phyloP scores from a whole-genome alignment of 1,140 invertebrate genomes.

The Linepithema humile region DNA sequence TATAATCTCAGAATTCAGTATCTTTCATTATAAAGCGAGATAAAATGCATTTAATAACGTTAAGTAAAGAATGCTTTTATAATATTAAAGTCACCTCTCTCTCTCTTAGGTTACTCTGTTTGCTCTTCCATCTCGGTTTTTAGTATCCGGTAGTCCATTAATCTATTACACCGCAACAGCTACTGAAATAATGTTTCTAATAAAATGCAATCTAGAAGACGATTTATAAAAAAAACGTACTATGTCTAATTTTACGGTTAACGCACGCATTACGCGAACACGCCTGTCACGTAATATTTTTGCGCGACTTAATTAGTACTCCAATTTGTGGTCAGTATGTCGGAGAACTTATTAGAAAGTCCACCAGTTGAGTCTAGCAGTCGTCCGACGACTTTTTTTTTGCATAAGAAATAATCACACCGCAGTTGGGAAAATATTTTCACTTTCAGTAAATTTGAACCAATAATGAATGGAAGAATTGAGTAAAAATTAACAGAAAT shows the following conservation, averaged over 20 bases:
- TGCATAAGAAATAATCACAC: neutral
- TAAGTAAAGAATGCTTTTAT: slow-evolving; percentile 9
- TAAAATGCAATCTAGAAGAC: neutral
- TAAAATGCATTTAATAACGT: slow-evolving; percentile 10
- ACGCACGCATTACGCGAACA: neutral
- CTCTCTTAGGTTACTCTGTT: neutral
- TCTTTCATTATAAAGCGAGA: neutral
- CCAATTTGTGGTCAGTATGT: neutral
- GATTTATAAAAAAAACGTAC: neutral
- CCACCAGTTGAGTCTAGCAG: neutral
- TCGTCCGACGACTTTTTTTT: neutral
- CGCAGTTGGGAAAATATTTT: neutral
- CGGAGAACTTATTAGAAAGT: slow-evolving; percentile 37
- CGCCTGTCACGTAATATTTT: slow-evolving; percentile 14
- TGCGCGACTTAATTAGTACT: neutral
- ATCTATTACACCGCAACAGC: neutral
- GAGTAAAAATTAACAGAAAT: too few species aligned
- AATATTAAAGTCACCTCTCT: neutral
- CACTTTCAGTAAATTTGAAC: neutral
- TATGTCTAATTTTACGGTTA: slow-evolving; percentile 5
- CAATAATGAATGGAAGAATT: too few species aligned
- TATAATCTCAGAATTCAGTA: neutral
- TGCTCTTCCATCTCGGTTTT: neutral
- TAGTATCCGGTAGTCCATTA: neutral
- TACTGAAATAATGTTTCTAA: neutral